phyloP scores from a whole-genome alignment of 1,140 invertebrate genomes.

The Zeugodacus cucurbitae region DNA sequence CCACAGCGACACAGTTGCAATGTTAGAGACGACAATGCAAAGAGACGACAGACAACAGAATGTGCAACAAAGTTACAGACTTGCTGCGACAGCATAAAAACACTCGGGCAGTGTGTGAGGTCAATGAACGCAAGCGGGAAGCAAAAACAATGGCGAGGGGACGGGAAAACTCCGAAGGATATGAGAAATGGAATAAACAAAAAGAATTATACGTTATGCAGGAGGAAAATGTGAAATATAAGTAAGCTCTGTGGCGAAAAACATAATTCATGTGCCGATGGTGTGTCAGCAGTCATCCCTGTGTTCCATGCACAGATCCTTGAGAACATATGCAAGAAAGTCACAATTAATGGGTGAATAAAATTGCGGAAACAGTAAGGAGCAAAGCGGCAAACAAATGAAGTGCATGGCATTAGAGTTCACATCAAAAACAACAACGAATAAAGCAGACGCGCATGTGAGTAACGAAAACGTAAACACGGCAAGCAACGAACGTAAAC shows the following conservation, averaged over 20 bases:
- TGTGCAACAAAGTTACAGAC: not conserved
- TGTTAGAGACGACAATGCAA: not conserved
- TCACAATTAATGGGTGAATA: not conserved
- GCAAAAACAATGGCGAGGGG: not conserved
- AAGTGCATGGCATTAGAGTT: not conserved
- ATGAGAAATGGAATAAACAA: not conserved
- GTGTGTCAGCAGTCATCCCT: not conserved
- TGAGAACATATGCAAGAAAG: conserved; percentile 4
- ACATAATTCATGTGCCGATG: not conserved
- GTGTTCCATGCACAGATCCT: not conserved
- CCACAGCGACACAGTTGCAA: not conserved
- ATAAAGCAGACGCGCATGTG: not conserved
- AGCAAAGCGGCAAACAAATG: not conserved
- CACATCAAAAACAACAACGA: not conserved
- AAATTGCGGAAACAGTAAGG: not conserved
- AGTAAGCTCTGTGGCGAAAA: not conserved
- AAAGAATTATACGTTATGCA: not conserved
- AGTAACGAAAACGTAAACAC: not conserved
- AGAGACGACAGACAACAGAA: not conserved
- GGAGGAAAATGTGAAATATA: not conserved
- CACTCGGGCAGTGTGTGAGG: conserved; percentile 33
- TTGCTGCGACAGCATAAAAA: not conserved
- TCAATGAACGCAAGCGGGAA: conserved; percentile 16
- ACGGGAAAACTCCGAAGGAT: not conserved
- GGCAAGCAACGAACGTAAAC: not conserved